Percentiles rank a stretch among this genome's conserved stretches.
phyloP scores from a whole-genome alignment of 2,113 vertebrate genomes.

The Pelecanoides urinatrix region DNA sequence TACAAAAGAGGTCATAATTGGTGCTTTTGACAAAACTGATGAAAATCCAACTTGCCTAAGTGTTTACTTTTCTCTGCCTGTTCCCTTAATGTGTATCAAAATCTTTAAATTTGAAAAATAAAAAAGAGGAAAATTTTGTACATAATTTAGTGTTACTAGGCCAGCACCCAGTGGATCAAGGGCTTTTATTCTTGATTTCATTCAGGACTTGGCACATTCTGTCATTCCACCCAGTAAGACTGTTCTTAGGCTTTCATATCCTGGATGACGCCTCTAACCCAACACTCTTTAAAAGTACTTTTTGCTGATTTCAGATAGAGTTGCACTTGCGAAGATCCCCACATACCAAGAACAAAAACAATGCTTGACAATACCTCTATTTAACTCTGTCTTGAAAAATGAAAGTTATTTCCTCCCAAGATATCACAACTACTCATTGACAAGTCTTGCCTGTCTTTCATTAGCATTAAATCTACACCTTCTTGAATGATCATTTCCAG shows the following conservation, averaged over 20 bases:
- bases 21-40: slow-evolving; percentile 22
- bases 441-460: slow-evolving; percentile 7
- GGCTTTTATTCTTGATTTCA: slow-evolving; percentile 65
- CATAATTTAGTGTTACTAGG: slow-evolving; percentile 50
- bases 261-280: neutral
- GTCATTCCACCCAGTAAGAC: neutral
- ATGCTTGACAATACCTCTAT: neutral
- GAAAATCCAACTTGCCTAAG: neutral
- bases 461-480: neutral
- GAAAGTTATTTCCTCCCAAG: neutral
- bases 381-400: neutral
- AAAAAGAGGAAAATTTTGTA: slow-evolving; percentile 5
- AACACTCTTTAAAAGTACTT: slow-evolving; percentile 15
- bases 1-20: neutral
- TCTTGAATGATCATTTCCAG: neutral
- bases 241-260: slow-evolving; percentile 28
- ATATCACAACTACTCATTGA: neutral
- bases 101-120: neutral
- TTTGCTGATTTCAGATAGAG: slow-evolving; percentile 35
- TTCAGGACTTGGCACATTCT: neutral
- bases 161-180: slow-evolving; percentile 53
- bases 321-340: neutral
- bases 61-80: neutral
- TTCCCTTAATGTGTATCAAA: slow-evolving; percentile 12
- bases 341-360: neutral